Percentiles rank a stretch among this genome's conserved stretches.
phyloP scores from a whole-genome alignment of 1,140 invertebrate species.

The Ostrea denselamellosa region DNA sequence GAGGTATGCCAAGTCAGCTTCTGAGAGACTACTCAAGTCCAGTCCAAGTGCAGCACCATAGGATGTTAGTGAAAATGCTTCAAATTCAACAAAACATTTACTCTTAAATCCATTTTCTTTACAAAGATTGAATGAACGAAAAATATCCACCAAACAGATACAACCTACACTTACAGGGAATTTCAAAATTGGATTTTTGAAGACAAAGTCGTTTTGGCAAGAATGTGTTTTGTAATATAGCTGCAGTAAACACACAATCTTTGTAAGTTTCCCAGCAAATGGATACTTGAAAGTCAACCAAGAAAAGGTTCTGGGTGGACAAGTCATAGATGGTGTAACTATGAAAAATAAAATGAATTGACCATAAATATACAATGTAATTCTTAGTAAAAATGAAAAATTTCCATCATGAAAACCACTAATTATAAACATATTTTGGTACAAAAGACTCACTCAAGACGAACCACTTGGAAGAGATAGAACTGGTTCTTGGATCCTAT shows the following conservation, averaged over 20 bases:
- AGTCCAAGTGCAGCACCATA: neutral
- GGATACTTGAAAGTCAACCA: conserved; percentile 19
- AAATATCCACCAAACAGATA: neutral
- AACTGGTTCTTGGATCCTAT: neutral
- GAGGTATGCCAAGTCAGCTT: neutral
- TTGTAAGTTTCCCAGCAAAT: conserved; percentile 41
- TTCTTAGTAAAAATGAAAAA: neutral
- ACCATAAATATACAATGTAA: neutral
- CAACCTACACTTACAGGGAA: conserved; percentile 1
- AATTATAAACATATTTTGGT: neutral
- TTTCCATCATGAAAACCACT: neutral
- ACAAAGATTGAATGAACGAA: neutral
- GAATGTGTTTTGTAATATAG: conserved; percentile 26
- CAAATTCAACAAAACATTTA: neutral
- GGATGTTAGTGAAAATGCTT: neutral
- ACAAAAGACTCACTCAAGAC: neutral
- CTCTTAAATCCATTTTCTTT: neutral
- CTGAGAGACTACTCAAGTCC: neutral
- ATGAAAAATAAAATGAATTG: neutral
- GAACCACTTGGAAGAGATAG: neutral
- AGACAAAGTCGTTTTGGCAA: conserved; percentile 1
- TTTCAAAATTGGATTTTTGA: neutral
- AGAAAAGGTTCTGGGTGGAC: neutral
- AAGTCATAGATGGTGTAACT: conserved; percentile 46
- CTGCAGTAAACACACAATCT: conserved; percentile 44